Base-by-base conservation (phyloP, 1,140 invertebrate genomes). In the Eupristina koningsbergeri region DNA sequence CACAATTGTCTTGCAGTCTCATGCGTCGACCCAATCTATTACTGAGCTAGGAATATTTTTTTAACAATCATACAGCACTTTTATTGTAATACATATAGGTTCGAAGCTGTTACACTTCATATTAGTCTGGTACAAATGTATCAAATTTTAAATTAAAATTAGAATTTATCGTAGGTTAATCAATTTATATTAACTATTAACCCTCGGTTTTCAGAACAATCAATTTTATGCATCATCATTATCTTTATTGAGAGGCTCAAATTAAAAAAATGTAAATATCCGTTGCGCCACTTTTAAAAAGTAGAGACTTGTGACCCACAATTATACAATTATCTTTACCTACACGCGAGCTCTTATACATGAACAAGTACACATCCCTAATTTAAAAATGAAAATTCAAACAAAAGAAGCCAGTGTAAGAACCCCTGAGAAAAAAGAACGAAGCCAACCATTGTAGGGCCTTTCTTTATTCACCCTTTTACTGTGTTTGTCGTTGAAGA, bases 181-280 rank as follows among this genome's bases (percentile, higher is more conserved):
- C 19, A 58, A 84, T 86, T 81, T 77, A 73, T 84, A 84, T 85
- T 76, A 86, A 84, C 84, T 84, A 84, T 85, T 76, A 86, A 84
- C 84, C 84, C 84, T 79, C 34, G 74, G 76, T 31, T 73, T 13
- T 58, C 69, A 22, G 39, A 45, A 61, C 53, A 26, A 45, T 29
- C 39, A 41, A 75, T 29, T 58, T 39, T 67, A 58, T 34, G 67
- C 45, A n/a, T 81, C 67, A 81, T 81, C 67, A 47, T 13, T 13
- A 15, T 19, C 29, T 34, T 73, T 58, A 58, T 81, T 26, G 9
- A 17, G 29, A 34, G 50, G 64, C 3, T 80, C 19, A 13, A 58
- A 58, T 73, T 63, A 63, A 81, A 81, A 61, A 81, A 81, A 74
- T 74, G 26, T 58, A 53, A n/a, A 31, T 61, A 9, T 17, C 19